A percentile compares a stretch with the other conserved stretches of the same genome.
Conservation (phyloP, 2,113 vertebrate genomes). For the Notarius lentiginosus region DNA sequence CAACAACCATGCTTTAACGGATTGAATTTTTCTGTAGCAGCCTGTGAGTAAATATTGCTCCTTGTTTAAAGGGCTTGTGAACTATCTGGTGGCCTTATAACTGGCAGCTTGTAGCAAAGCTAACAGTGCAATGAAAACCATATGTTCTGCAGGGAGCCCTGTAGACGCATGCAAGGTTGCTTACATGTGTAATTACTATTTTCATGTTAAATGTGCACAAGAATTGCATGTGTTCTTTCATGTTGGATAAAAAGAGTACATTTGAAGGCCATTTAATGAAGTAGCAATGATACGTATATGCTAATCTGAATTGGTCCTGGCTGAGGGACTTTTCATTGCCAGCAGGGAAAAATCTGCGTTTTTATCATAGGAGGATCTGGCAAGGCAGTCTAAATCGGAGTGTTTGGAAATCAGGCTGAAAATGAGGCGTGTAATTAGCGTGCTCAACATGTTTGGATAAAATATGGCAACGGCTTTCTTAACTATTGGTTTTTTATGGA, state of each 20-base stretch:
- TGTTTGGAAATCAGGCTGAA: conserved; percentile 52
- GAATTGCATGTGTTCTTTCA: conserved; percentile 27
- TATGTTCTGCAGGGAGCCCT: conserved; percentile 49
- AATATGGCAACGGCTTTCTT: conserved; percentile 78
- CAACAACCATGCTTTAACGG: neutral
- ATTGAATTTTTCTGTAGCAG: neutral
- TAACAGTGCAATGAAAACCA: conserved; percentile 61
- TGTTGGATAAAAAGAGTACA: conserved; percentile 9
- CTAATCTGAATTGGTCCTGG: conserved; percentile 47
- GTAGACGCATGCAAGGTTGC: conserved; percentile 41
- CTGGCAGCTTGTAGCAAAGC: conserved; percentile 42
- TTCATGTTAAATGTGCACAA: conserved; percentile 42
- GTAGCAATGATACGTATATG: conserved; percentile 28
- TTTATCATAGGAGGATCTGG: conserved; percentile 43
- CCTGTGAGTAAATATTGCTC: conserved; percentile 22
- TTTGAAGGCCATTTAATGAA: conserved; percentile 44
- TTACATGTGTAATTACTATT: conserved; percentile 48
- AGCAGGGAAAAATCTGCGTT: conserved; percentile 41
- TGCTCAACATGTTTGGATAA: conserved; percentile 73
- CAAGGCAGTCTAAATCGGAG: conserved; percentile 26
- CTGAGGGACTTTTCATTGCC: conserved; percentile 19
- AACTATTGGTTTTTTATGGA: conserved; percentile 33
- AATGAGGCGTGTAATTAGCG: conserved; percentile 71
- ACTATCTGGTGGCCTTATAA: conserved; percentile 43
- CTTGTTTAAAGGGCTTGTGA: conserved; percentile 18